Evolutionary conservation across 2,797 vertebrate genomes (phyloP), one percentile per base, ranked within the genome.

Genomic region (Syngnathus acus): DNA sequence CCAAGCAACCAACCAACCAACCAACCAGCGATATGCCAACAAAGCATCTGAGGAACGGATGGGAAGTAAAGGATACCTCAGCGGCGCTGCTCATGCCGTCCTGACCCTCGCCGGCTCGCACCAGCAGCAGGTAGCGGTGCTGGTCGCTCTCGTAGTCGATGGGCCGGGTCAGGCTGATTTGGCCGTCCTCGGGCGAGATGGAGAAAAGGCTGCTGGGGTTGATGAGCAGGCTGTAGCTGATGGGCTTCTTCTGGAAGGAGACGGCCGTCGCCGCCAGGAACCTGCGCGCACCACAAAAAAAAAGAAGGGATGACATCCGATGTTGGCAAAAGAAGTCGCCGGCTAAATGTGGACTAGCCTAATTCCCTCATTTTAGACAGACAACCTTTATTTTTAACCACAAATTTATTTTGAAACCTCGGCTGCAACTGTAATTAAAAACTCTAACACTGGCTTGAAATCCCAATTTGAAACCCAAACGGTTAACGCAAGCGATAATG

Each of bases 141-240:
- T 94, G 89, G 76, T 93, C 93, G 0, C 74, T 90, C 77, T 95
- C 95, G 58, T 91, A 96, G 89, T 96, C 95, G 62, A 95, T 76
- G 1, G 81, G 80, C 39, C 74, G 88, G 63, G 90, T 94, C 68
- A 96, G 77, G 40, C 90, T 91, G 82, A 95, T 89, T 72, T 91
- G 91, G n/a, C 94, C 95, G 0, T 90, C 91, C 67, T 89, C 84
- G 67, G 64, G 72, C 62, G 80, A 85, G 73, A 95, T 91, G 74
- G 77, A 89, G 84, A 95, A 95, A 0, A 95, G 89, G 74, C 90
- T 94, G 61, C 91, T 91, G 72, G 93, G 94, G 81, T 97, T 95
- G 84, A 90, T 93, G 53, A 94, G 74, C 62, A 95, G 89, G 82
- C 89, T 93, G 87, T 95, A 96, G 81, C 80, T 89, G 84, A 95